These are phyloP conservation scores for Tiaroga cobitis DNA, from an alignment of 2,797 vertebrate species.

Conservation along the genomic window DNA sequence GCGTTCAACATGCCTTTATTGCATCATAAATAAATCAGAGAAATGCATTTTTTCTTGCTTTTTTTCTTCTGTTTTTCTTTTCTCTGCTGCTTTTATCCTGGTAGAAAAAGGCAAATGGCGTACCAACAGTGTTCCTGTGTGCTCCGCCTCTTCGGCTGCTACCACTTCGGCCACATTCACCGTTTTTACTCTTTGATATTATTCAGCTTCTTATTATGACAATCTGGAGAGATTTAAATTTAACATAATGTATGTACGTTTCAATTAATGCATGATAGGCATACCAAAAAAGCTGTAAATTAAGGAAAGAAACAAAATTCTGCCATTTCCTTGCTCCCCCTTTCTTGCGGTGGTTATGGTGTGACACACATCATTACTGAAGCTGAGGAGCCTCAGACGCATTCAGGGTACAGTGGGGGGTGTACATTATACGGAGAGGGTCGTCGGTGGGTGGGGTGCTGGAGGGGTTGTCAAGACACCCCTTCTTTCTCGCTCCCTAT, in stretches of 20 bases:
- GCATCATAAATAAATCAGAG: slow-evolving; percentile 99
- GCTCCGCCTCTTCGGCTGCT: slow-evolving; percentile 53
- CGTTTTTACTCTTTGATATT: slow-evolving; percentile 73
- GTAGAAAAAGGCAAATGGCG: slow-evolving; percentile 74
- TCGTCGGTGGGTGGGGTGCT: slow-evolving; percentile 48
- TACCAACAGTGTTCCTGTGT: slow-evolving; percentile 67
- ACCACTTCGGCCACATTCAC: slow-evolving; percentile 65
- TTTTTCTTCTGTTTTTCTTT: slow-evolving; percentile 74
- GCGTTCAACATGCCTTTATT: slow-evolving; percentile 95
- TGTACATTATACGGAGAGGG: slow-evolving; percentile 73
- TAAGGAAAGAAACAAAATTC: slow-evolving; percentile 65
- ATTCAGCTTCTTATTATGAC: slow-evolving; percentile 73
- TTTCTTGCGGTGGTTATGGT: slow-evolving; percentile 46
- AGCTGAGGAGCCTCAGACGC: slow-evolving; percentile 54
- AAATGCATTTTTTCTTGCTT: slow-evolving; percentile 72
- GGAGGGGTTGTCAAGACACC: slow-evolving; percentile 74
- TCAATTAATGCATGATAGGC: slow-evolving; percentile 71
- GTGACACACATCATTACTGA: slow-evolving; percentile 71
- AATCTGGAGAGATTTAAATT: slow-evolving; percentile 80
- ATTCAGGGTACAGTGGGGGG: slow-evolving; percentile 59
- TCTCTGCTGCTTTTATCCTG: slow-evolving; percentile 70
- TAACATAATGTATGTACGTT: slow-evolving; percentile 76
- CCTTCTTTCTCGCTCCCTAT: slow-evolving; percentile 53
- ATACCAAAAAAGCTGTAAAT: slow-evolving; percentile 63
- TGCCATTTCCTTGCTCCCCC: slow-evolving; percentile 53